phyloP scores from a whole-genome alignment of 2,888 invertebrate species.

The Siphlonurus alternatus region DNA sequence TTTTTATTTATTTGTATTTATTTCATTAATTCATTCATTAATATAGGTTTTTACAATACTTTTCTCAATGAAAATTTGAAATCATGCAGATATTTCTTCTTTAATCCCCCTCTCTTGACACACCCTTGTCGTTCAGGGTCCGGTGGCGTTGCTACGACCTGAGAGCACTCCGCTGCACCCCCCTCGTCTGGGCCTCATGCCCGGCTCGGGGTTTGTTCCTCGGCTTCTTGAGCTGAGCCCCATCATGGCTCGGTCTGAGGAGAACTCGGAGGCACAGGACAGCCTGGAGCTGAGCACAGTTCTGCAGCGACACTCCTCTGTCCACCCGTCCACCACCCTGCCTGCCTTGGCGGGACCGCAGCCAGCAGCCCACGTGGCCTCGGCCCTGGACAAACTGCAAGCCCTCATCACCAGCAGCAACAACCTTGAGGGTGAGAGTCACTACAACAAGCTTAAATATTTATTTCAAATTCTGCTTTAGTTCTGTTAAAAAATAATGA shows the following conservation, averaged over 20 bases:
- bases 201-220: neutral
- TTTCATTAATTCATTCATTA: too few relatives aligned
- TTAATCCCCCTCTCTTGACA: too few relatives aligned
- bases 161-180: neutral
- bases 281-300: slow-evolving; percentile 1
- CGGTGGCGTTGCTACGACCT: neutral
- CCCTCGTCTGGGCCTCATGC: neutral
- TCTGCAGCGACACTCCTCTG: neutral
- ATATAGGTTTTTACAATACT: too few relatives aligned
- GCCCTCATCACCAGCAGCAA: neutral
- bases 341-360: neutral
- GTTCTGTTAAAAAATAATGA: too few relatives aligned
- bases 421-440: neutral
- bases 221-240: neutral
- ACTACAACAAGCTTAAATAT: too few relatives aligned
- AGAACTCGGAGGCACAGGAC: neutral
- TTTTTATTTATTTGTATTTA: too few relatives aligned
- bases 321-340: neutral
- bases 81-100: neutral
- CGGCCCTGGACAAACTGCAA: neutral
- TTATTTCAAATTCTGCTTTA: too few relatives aligned
- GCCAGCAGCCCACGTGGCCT: neutral
- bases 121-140: too few relatives aligned
- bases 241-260: neutral
- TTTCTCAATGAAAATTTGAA: too few relatives aligned